Evolutionary conservation across 2,888 invertebrate species (phyloP).

Genomic region (Spodoptera picta): DNA sequence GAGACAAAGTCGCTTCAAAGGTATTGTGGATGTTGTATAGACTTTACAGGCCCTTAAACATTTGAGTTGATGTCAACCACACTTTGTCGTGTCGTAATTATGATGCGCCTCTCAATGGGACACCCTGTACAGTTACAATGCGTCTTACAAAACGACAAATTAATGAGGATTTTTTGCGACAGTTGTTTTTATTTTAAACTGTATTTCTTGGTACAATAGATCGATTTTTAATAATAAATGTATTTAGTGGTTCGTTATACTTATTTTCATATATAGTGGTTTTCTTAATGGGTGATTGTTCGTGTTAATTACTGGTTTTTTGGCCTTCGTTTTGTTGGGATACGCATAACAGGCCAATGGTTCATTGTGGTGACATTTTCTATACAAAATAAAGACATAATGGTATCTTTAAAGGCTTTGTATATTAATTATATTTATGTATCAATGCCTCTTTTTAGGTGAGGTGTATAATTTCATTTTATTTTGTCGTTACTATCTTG

Average conservation of each 20-base stretch:
- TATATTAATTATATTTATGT: too few relatives aligned
- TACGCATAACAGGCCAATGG: constrained; percentile 7
- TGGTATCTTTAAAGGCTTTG: too few relatives aligned
- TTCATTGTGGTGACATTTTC: constrained; percentile 7
- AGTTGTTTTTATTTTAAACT: constrained; percentile 48
- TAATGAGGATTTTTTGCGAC: constrained; percentile 65
- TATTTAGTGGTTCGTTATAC: constrained; percentile 28
- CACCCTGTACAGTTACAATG: constrained; percentile 68
- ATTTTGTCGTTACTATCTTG: too few relatives aligned
- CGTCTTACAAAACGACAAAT: constrained; percentile 74
- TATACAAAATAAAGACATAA: constrained; percentile 2
- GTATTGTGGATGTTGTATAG: constrained; percentile 83
- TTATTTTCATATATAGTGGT: constrained; percentile 13
- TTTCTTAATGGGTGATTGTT: constrained; percentile 37
- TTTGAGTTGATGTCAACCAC: constrained; percentile 80
- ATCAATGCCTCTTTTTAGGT: too few relatives aligned
- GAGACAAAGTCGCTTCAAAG: constrained; percentile 87
- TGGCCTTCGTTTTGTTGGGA: constrained; percentile 28
- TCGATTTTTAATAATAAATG: constrained; percentile 29
- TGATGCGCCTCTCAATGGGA: constrained; percentile 76
- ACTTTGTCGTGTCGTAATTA: constrained; percentile 83
- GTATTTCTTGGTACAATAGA: constrained; percentile 24
- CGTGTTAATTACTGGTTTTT: constrained; percentile 27
- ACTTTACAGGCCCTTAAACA: constrained; percentile 84
- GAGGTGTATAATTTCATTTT: too few relatives aligned